Percentiles rank a stretch among this genome's conserved stretches.
Conservation (phyloP, 2,888 invertebrate genomes). For the Cantharis rufa region DNA sequence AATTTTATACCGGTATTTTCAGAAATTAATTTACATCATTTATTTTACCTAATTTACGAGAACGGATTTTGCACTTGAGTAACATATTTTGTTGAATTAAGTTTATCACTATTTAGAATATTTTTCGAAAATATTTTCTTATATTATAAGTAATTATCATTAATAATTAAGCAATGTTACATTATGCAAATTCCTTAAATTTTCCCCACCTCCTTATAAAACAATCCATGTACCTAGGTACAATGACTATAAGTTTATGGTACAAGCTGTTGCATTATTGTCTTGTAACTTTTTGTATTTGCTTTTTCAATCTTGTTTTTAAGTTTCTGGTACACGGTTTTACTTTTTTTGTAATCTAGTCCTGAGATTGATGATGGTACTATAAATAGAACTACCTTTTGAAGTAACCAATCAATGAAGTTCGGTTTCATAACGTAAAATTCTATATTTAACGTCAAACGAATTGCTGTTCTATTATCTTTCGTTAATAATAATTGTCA, state of each 20-base stretch:
- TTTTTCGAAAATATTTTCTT: too few relatives aligned
- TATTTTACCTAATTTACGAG: not conserved
- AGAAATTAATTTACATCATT: not conserved
- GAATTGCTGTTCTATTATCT: not conserved
- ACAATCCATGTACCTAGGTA: too few relatives aligned
- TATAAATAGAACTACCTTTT: not conserved
- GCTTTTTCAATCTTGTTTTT: not conserved
- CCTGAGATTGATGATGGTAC: not conserved
- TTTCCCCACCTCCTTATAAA: too few relatives aligned
- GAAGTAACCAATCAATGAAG: not conserved
- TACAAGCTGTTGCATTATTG: not conserved
- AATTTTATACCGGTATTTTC: not conserved
- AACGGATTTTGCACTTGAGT: too few relatives aligned
- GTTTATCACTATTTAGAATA: too few relatives aligned
- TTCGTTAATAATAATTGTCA: not conserved
- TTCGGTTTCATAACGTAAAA: not conserved
- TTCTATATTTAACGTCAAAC: not conserved
- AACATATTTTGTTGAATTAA: too few relatives aligned
- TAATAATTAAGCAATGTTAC: too few relatives aligned
- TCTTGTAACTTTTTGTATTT: not conserved
- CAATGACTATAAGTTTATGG: not conserved
- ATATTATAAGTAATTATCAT: too few relatives aligned
- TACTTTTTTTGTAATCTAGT: not conserved
- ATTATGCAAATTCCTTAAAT: too few relatives aligned
- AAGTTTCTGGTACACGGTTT: not conserved